These are phyloP conservation scores for Pseudomyrmex cubaensis DNA, from an alignment of 1,140 invertebrate genomes.

Conservation along the genomic window DNA sequence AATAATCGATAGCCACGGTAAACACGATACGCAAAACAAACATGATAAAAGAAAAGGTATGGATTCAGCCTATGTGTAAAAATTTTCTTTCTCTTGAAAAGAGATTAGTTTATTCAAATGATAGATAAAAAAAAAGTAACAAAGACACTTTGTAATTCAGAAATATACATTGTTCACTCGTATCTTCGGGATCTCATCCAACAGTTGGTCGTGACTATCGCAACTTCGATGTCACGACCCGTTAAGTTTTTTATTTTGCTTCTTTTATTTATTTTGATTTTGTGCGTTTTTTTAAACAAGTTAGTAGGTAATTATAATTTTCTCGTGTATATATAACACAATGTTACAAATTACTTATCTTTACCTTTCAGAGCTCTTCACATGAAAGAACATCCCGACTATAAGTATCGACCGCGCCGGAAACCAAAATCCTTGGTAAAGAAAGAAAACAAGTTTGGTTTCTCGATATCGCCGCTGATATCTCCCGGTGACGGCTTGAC, in stretches of 20 bases:
- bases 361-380: slow-evolving; percentile 91
- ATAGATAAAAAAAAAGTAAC: too few relatives aligned
- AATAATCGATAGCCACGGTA: slow-evolving; percentile 43
- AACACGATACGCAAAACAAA: background rate
- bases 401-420: slow-evolving; percentile 96
- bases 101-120: too few relatives aligned
- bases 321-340: background rate
- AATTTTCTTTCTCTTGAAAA: too few relatives aligned
- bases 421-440: slow-evolving; percentile 94
- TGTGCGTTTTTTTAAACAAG: too few relatives aligned
- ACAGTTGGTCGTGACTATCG: background rate
- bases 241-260: too few relatives aligned
- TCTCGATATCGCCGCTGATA: slow-evolving; percentile 88
- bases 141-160: too few relatives aligned
- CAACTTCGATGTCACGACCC: too few relatives aligned
- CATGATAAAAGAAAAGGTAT: slow-evolving; percentile 25
- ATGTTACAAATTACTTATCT: slow-evolving; percentile 3
- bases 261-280: too few relatives aligned
- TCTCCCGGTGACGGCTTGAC: slow-evolving; percentile 82
- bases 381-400: slow-evolving; percentile 99
- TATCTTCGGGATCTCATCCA: too few relatives aligned
- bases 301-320: too few relatives aligned
- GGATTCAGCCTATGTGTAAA: too few relatives aligned
- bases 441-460: slow-evolving; percentile 91
- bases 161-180: too few relatives aligned